A percentile compares a stretch with the other conserved stretches of the same genome.
These are phyloP conservation scores for Scaptomyza tumidula DNA, from an alignment of 2,888 invertebrate species.

Conservation along the genomic window DNA sequence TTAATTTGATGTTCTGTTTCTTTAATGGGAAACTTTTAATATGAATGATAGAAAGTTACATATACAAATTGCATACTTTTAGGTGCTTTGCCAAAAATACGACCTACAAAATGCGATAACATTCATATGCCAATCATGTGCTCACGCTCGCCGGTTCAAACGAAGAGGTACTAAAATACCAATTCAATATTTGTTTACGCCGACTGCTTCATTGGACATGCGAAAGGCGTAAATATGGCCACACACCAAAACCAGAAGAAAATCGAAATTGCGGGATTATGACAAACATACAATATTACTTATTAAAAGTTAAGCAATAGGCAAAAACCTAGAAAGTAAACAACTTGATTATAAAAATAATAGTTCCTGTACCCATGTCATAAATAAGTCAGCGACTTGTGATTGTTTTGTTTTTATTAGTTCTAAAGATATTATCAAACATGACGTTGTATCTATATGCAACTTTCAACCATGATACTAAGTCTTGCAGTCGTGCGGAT, in stretches of 20 bases:
- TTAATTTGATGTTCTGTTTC: no score
- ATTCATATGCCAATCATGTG: constrained; percentile 54
- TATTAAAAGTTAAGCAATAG: constrained; percentile 48
- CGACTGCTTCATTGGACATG: constrained; percentile 44
- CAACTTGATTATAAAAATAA: constrained; percentile 24
- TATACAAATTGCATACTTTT: constrained; percentile 48
- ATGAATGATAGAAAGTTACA: not conserved
- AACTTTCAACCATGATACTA: no score
- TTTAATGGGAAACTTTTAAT: no score
- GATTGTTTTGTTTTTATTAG: not conserved
- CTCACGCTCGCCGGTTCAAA: constrained; percentile 39
- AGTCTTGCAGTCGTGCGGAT: no score
- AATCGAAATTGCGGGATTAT: constrained; percentile 57
- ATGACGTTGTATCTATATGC: no score
- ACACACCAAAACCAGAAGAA: constrained; percentile 38
- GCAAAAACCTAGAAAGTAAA: constrained; percentile 50
- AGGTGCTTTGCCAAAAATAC: constrained; percentile 21
- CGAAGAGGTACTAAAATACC: constrained; percentile 25
- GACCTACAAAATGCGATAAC: constrained; percentile 6
- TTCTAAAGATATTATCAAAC: not conserved
- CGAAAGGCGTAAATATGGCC: constrained; percentile 37
- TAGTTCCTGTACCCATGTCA: constrained; percentile 8
- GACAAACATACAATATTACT: constrained; percentile 59
- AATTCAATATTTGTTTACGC: constrained; percentile 24
- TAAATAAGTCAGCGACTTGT: constrained; percentile 38